A percentile compares a stretch with the other conserved stretches of the same genome.
Conservation (phyloP, 2,113 vertebrate genomes). For the Callopanchax toddi region DNA sequence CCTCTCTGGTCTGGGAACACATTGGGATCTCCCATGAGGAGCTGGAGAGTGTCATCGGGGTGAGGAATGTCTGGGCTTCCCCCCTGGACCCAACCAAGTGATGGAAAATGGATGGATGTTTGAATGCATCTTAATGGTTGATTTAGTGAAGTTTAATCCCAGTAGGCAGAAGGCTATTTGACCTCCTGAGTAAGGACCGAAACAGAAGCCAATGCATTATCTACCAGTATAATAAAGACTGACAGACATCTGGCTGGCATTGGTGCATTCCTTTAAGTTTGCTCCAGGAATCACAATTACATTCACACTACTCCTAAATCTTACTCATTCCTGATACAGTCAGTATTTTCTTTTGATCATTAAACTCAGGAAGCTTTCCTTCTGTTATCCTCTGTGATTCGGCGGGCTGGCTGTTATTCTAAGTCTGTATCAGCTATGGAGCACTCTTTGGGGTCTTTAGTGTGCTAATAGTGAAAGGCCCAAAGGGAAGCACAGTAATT, state of each 20-base stretch:
- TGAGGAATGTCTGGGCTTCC: too few species aligned
- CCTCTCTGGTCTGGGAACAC: too few species aligned
- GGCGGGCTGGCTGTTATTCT: conserved; percentile 52
- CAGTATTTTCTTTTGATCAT: conserved; percentile 14
- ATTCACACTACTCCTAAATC: neutral
- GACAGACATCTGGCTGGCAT: conserved; percentile 1
- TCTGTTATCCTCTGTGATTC: conserved; percentile 61
- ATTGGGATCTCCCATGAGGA: too few species aligned
- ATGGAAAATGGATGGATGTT: neutral
- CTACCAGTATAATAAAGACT: conserved; percentile 2
- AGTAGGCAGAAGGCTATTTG: conserved; percentile 1
- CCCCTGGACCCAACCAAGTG: too few species aligned
- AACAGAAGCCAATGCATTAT: conserved; percentile 5
- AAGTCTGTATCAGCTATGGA: conserved; percentile 57
- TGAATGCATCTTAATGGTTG: neutral
- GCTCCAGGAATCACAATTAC: neutral
- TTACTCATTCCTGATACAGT: neutral
- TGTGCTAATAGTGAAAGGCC: conserved; percentile 68
- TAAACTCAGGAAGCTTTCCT: conserved; percentile 41
- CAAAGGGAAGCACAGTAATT: conserved; percentile 76
- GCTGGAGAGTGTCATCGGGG: too few species aligned
- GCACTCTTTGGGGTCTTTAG: conserved; percentile 74
- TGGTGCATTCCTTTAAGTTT: neutral
- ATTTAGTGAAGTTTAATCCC: conserved; percentile 18
- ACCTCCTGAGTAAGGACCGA: conserved; percentile 15